phyloP scores from a whole-genome alignment of 2,888 invertebrate species.

The Anaspis maculata region DNA sequence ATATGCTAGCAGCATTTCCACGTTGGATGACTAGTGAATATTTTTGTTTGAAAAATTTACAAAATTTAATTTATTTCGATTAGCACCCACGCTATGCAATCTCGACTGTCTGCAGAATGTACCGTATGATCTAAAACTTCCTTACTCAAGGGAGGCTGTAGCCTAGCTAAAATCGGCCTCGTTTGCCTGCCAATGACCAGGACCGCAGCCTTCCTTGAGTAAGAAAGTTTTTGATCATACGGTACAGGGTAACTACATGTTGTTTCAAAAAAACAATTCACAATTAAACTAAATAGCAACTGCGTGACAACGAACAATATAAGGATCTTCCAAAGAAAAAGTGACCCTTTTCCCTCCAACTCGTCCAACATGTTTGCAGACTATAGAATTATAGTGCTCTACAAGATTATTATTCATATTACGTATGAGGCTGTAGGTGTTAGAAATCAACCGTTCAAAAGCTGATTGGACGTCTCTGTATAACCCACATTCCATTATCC shows the following conservation, averaged over 20 bases:
- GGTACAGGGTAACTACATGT: constrained; percentile 3
- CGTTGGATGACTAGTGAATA: too few species aligned
- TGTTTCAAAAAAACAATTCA: constrained; percentile 8
- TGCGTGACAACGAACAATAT: background rate
- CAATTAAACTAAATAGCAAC: background rate
- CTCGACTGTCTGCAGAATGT: too few species aligned
- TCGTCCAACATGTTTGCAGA: constrained; percentile 1
- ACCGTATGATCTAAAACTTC: too few species aligned
- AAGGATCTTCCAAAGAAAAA: background rate
- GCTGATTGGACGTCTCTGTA: background rate
- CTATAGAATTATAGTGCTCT: background rate
- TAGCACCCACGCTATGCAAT: too few species aligned
- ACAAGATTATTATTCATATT: constrained; percentile 1
- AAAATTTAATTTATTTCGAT: constrained; percentile 4
- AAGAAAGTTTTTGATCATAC: too few species aligned
- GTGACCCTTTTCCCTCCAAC: background rate
- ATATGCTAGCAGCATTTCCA: too few species aligned
- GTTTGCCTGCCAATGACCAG: too few species aligned
- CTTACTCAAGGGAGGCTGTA: too few species aligned
- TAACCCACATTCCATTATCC: background rate
- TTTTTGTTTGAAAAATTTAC: too few species aligned
- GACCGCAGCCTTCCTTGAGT: too few species aligned
- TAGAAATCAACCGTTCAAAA: background rate
- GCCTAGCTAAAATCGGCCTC: too few species aligned
- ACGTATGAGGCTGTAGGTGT: background rate